Evolutionary conservation across 2,888 invertebrate genomes (phyloP), one percentile per base, ranked within the genome.

Genomic region (Tineola bisselliella): DNA sequence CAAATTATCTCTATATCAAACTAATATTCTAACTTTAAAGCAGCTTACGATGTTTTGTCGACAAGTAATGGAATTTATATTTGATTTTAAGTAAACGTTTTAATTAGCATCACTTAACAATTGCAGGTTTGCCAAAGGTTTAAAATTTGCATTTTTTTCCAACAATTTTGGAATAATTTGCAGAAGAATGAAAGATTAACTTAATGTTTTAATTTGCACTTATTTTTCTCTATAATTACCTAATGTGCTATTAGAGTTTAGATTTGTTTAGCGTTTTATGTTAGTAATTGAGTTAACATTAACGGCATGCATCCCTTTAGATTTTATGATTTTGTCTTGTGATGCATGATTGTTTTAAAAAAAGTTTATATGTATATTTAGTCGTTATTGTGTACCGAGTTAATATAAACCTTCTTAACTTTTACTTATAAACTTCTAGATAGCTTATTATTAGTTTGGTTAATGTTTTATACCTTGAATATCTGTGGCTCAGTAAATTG

Each of bases 101-200:
- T 25, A 1, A 58, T 57, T 19, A 57, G 12, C 13, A 25, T 76
- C 78, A 76, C 84, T 86, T 86, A 86, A 86, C 86, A 86, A 86
- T 86, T 86, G 86, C 84, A 86, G 84, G 84, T 84, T 86, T 86
- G 86, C 86, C 86, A 84, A 80, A 75, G 79, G 83, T 86, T 84
- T 81, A 84, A 86, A 86, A 84, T 86, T 86, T 75, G 86, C 86
- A 84, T 84, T 86, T 80, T 84, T 86, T 84, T 84, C 82, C 82
- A 75, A 75, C 70, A 76, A 73, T 76, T 61, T 61, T 73, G 67
- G 65, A 62, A 70, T 79, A 63, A 66, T 74, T 74, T 75, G 72
- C 73, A 70, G 68, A 71, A 8, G 54, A 25, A 54, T 25, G 12
- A 54, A 54, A 25, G 48, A 17, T 48, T 54, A 48, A 54, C 3